phyloP scores from a whole-genome alignment of 2,113 vertebrate species.

The Tachuris rubrigastra region DNA sequence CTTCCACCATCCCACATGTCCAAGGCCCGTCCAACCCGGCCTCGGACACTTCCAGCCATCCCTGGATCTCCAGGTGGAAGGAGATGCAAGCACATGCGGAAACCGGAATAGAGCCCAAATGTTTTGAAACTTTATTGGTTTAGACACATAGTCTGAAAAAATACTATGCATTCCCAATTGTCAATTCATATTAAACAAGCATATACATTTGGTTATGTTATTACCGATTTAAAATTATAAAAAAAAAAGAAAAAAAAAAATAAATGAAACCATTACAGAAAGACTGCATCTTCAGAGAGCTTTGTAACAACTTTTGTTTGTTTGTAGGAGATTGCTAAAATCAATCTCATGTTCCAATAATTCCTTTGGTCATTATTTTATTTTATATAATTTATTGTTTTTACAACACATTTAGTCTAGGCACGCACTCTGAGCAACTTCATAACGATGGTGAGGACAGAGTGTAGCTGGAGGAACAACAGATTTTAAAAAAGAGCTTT shows the following conservation, averaged over 20 bases:
- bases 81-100: not conserved
- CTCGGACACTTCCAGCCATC: rapidly evolving
- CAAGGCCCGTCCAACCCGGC: not conserved
- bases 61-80: not conserved
- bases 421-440: not conserved
- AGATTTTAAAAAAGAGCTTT: constrained; percentile 48
- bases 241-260: not conserved
- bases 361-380: not conserved
- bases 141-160: constrained; percentile 53
- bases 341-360: not conserved
- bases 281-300: constrained; percentile 10
- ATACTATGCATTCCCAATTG: constrained; percentile 50
- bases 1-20: not conserved
- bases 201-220: not conserved
- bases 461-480: not conserved
- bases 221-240: not conserved
- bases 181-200: constrained; percentile 47
- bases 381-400: not conserved
- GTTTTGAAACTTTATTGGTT: constrained; percentile 48
- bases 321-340: not conserved
- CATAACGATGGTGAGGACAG: not conserved
- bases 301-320: not conserved
- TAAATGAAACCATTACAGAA: not conserved
- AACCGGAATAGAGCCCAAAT: not conserved
- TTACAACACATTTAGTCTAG: not conserved